Conservation (phyloP, 1,140 invertebrate species). For the Drosophila watanabei region DNA sequence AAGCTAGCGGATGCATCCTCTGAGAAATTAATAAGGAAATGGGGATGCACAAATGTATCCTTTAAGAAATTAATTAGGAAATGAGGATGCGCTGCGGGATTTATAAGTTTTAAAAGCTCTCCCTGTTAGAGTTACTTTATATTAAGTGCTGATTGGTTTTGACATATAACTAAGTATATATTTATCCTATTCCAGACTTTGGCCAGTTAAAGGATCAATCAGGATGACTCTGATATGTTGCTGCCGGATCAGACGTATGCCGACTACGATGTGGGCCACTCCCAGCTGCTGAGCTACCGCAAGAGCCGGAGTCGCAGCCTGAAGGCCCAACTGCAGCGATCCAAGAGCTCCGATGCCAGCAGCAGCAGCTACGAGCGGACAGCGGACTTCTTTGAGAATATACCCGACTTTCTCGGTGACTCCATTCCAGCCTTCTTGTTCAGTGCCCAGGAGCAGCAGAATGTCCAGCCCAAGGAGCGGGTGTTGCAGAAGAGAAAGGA, state of each 20-base stretch:
- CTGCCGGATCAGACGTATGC: slow-evolving; percentile 90
- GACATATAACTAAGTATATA: too few species aligned
- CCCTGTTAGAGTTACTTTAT: background rate
- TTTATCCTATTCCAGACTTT: slow-evolving; percentile 1
- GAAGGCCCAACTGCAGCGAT: slow-evolving; percentile 31
- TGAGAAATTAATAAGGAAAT: background rate
- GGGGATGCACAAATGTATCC: background rate
- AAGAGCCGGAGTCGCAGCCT: slow-evolving; percentile 46
- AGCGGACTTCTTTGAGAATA: slow-evolving; percentile 80
- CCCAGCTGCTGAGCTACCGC: slow-evolving; percentile 61
- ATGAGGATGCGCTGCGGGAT: background rate
- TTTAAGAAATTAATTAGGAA: background rate
- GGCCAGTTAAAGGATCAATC: slow-evolving; percentile 46
- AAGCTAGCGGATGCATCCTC: background rate
- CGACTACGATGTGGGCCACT: slow-evolving; percentile 67
- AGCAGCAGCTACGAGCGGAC: slow-evolving; percentile 70
- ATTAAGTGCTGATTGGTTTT: background rate
- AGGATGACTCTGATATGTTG: slow-evolving; percentile 87
- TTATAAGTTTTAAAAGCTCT: background rate
- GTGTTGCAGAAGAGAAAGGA: background rate
- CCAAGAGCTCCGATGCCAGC: slow-evolving; percentile 53
- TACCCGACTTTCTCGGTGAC: slow-evolving; percentile 76
- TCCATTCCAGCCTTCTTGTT: slow-evolving; percentile 65
- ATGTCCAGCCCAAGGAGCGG: slow-evolving; percentile 3
- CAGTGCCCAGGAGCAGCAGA: slow-evolving; percentile 29